Evolutionary conservation across 1,140 invertebrate genomes (phyloP).

Genomic region (Anadara kagoshimensis): DNA sequence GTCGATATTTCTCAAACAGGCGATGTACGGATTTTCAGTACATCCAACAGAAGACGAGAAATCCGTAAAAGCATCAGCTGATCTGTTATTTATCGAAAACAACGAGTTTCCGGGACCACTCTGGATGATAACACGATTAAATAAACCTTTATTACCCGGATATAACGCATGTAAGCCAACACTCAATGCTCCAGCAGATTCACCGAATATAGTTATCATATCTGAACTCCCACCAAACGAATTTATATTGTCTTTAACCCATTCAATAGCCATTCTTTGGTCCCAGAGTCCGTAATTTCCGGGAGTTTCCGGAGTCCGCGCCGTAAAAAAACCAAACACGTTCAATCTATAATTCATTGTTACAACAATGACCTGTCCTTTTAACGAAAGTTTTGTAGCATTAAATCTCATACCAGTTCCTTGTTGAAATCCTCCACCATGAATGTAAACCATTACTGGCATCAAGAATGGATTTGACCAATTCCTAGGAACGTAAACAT

Average conservation of each 20-base stretch:
- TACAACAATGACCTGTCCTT: constrained; percentile 87
- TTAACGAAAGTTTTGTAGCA: constrained; percentile 82
- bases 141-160: constrained; percentile 22
- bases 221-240: constrained; percentile 94
- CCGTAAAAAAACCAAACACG: constrained; percentile 85
- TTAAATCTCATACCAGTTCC: constrained; percentile 95
- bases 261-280: constrained; percentile 85
- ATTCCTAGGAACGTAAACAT: constrained; percentile 67
- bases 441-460: constrained; percentile 94
- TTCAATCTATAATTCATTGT: constrained; percentile 84
- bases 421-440: constrained; percentile 93
- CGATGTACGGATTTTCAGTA: too few species aligned
- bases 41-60: too few species aligned
- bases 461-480: constrained; percentile 79
- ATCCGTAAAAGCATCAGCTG: too few species aligned
- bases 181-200: constrained; percentile 93
- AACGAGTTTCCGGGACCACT: constrained; percentile 29
- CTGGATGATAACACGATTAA: constrained; percentile 31
- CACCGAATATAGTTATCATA: constrained; percentile 95
- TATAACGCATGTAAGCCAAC: constrained; percentile 84
- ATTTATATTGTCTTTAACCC: constrained; percentile 88
- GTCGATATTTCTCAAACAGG: too few species aligned
- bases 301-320: constrained; percentile 17
- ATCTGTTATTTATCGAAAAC: too few species aligned
- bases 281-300: constrained; percentile 77